phyloP scores from a whole-genome alignment of 1,140 invertebrate species.

The Solen grandis region DNA sequence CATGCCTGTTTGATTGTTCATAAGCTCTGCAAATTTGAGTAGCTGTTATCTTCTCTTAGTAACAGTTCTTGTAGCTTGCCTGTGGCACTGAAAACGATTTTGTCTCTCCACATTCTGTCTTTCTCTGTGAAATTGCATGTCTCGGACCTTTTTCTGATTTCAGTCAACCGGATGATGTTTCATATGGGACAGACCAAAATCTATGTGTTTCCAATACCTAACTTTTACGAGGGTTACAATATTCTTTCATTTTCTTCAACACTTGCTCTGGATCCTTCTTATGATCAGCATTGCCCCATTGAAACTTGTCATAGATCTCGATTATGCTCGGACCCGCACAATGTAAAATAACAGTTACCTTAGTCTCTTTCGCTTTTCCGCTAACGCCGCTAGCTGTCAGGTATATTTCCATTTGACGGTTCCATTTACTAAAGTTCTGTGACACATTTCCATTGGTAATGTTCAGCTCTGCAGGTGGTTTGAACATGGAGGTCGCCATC shows the following conservation, averaged over 20 bases:
- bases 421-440: constrained; percentile 41
- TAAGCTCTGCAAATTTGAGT: too few species aligned
- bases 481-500: not conserved
- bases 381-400: not conserved
- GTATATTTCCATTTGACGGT: constrained; percentile 38
- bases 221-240: constrained; percentile 12
- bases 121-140: too few species aligned
- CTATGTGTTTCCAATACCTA: not conserved
- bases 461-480: constrained; percentile 20
- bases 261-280: not conserved
- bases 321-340: constrained; percentile 10
- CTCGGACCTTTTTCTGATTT: too few species aligned
- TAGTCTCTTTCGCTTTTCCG: not conserved
- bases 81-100: too few species aligned
- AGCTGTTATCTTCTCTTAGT: too few species aligned
- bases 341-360: not conserved
- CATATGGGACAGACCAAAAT: not conserved
- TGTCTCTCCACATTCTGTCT: too few species aligned
- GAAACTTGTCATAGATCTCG: constrained; percentile 4
- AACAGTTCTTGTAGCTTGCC: too few species aligned
- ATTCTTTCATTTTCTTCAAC: constrained; percentile 6
- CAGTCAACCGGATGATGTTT: not conserved
- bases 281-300: not conserved
- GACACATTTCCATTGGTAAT: constrained; percentile 9
- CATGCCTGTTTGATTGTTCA: too few species aligned